Evolutionary conservation across 1,140 invertebrate genomes (phyloP).

Genomic region (Drosophila bifasciata): DNA sequence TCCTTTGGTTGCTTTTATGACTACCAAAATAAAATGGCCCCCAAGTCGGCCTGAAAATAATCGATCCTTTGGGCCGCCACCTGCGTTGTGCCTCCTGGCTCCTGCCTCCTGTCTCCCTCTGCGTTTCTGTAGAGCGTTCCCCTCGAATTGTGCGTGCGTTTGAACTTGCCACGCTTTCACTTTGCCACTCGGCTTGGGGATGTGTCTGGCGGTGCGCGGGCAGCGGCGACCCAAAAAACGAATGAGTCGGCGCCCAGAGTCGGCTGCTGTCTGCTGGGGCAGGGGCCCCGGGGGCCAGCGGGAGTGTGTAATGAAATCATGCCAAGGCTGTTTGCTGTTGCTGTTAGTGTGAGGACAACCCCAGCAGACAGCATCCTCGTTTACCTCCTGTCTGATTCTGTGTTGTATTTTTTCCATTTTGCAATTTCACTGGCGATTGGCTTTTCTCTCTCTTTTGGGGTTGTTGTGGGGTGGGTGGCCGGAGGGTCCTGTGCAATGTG

Average conservation of each 20-base stretch:
- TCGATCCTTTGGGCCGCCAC: conserved; percentile 45
- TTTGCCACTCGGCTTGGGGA: conserved; percentile 26
- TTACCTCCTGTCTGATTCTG: not conserved
- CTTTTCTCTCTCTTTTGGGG: conserved; percentile 9
- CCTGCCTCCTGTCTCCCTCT: conserved; percentile 3
- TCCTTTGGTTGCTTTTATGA: conserved; percentile 38
- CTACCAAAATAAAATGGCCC: conserved; percentile 61
- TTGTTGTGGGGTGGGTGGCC: too few relatives aligned
- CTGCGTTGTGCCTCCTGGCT: not conserved
- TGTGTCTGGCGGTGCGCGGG: conserved; percentile 76
- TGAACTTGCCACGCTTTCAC: conserved; percentile 58
- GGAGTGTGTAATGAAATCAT: conserved; percentile 73
- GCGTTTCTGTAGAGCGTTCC: not conserved
- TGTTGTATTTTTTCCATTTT: conserved; percentile 26
- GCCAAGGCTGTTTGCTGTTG: conserved; percentile 77
- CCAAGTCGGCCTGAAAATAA: conserved; percentile 62
- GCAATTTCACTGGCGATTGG: conserved; percentile 70
- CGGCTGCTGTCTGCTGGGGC: not conserved
- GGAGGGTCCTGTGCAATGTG: conserved; percentile 55
- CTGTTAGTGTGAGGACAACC: conserved; percentile 18
- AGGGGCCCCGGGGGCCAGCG: conserved; percentile 25
- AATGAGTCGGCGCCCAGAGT: conserved; percentile 6
- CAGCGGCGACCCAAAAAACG: conserved; percentile 46
- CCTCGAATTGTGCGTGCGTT: conserved; percentile 61
- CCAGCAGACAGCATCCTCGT: conserved; percentile 27